Conservation (phyloP, 2,797 vertebrate genomes). For the Pipistrellus pygmaeus region DNA sequence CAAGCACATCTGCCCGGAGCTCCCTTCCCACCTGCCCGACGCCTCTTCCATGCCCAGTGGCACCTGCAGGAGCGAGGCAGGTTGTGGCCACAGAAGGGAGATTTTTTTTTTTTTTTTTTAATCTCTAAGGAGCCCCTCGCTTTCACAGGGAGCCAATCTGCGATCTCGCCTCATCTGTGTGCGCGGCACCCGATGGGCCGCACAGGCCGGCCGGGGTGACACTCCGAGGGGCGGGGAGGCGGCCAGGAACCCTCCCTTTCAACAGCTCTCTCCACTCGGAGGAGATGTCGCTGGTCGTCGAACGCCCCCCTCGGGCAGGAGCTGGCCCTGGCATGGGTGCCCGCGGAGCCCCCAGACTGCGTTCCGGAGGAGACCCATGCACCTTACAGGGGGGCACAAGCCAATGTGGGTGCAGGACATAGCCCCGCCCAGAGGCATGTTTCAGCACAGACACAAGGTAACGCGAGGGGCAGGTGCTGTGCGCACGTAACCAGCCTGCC, state of each 20-base stretch:
- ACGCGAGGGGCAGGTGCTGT: rapidly evolving
- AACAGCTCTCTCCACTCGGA: not conserved
- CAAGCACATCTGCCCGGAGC: not conserved
- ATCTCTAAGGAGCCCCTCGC: slow-evolving; percentile 31
- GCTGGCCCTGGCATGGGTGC: not conserved
- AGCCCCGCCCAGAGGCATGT: too few species aligned
- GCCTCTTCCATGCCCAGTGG: rapidly evolving
- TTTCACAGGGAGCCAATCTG: not conserved
- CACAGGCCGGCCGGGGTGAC: not conserved
- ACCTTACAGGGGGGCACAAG: too few species aligned
- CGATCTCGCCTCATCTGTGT: not conserved
- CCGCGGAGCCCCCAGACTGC: not conserved
- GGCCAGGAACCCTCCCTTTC: not conserved
- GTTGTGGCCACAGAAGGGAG: not conserved
- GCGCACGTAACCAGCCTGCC: rapidly evolving
- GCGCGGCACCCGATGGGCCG: not conserved
- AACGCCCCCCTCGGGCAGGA: not conserved
- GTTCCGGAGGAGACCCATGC: rapidly evolving
- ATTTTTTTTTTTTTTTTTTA: not conserved
- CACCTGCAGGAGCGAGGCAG: not conserved
- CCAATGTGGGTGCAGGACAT: rapidly evolving
- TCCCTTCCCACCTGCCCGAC: rapidly evolving
- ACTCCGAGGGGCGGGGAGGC: not conserved
- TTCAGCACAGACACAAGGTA: rapidly evolving
- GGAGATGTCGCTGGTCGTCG: not conserved